A percentile compares a stretch with the other conserved stretches of the same genome.
Evolutionary conservation across 2,113 vertebrate genomes (phyloP).

Genomic region (Probosciger aterrimus): DNA sequence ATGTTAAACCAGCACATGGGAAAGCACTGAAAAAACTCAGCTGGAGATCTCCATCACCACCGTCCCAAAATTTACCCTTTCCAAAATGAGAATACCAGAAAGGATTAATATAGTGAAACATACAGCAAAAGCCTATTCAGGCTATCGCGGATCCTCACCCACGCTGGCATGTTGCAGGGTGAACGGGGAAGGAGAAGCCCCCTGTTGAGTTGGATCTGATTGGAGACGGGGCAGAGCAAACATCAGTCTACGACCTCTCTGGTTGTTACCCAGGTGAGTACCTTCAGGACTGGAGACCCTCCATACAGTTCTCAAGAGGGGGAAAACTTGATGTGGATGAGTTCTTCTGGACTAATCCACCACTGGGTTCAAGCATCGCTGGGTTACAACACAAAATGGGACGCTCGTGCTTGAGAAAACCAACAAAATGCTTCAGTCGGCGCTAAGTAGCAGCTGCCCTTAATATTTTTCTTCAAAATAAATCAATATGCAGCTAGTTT

Average conservation of each 20-base stretch:
- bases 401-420: neutral
- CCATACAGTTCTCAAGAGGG: neutral
- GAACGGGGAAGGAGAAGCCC: neutral
- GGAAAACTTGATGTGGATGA: neutral
- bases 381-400: neutral
- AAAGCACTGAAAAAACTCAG: neutral
- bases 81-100: neutral
- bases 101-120: neutral
- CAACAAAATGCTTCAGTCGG: neutral
- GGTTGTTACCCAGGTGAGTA: neutral
- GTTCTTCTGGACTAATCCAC: neutral
- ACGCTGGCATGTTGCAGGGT: accelerated
- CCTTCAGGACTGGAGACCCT: neutral
- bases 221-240: neutral
- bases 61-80: neutral
- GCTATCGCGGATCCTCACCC: neutral
- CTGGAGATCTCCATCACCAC: neutral
- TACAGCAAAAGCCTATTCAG: neutral
- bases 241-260: neutral
- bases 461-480: neutral
- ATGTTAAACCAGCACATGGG: neutral
- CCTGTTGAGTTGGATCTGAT: neutral
- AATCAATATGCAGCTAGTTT: neutral
- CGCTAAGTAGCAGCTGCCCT: neutral
- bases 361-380: neutral